These are phyloP conservation scores for Ceratina australensis DNA, from an alignment of 1,140 invertebrate genomes.

Conservation along the genomic window DNA sequence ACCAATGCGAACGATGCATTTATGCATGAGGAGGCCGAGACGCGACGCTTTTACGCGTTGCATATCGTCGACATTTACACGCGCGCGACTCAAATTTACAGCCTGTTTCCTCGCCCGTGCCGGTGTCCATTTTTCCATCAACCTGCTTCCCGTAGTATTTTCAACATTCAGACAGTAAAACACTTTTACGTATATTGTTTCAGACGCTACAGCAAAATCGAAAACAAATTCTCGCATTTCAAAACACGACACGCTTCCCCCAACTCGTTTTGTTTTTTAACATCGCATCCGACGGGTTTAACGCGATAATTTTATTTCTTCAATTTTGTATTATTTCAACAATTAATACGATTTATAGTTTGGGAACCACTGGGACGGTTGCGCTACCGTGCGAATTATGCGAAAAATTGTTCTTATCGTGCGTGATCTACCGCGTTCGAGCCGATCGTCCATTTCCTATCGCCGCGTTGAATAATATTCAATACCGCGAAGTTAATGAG, in stretches of 20 bases:
- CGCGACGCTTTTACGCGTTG: slow-evolving; percentile 50
- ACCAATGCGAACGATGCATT: slow-evolving; percentile 71
- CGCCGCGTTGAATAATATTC: not conserved
- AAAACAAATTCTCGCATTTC: too few relatives aligned
- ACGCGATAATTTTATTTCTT: too few relatives aligned
- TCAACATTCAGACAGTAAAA: not conserved
- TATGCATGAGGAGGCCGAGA: slow-evolving; percentile 61
- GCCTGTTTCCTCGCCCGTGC: not conserved
- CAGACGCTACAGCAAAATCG: too few relatives aligned
- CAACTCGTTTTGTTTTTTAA: too few relatives aligned
- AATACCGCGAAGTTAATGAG: not conserved
- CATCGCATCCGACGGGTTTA: too few relatives aligned
- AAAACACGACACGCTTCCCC: too few relatives aligned
- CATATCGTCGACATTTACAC: slow-evolving; percentile 13
- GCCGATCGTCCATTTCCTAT: not conserved
- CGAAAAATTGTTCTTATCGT: not conserved
- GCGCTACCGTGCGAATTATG: too few relatives aligned
- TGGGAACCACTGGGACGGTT: too few relatives aligned
- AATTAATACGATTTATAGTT: too few relatives aligned
- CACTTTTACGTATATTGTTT: not conserved
- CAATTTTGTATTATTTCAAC: too few relatives aligned
- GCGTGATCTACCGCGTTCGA: not conserved
- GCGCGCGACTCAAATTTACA: slow-evolving; percentile 26
- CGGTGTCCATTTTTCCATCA: not conserved
- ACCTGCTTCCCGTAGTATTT: not conserved